Percentiles rank a stretch among this genome's conserved stretches.
phyloP scores from a whole-genome alignment of 1,140 invertebrate species.

The Megalopta genalis region DNA sequence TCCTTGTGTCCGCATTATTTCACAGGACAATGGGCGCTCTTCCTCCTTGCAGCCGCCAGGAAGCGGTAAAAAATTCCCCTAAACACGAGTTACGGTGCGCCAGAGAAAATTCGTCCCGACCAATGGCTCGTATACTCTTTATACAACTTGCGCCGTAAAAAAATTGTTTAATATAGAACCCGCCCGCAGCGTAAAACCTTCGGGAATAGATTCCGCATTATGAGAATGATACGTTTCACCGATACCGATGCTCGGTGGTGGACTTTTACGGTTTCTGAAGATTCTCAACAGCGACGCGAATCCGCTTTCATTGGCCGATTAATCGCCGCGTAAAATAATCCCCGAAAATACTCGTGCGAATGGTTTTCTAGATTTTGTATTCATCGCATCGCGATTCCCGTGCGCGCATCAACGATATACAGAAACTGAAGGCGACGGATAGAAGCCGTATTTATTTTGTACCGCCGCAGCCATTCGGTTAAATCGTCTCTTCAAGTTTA shows the following conservation, averaged over 20 bases:
- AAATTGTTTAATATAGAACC: slow-evolving; percentile 5
- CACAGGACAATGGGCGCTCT: not conserved
- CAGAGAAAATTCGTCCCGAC: not conserved
- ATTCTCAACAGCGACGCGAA: not conserved
- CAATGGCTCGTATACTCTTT: slow-evolving; percentile 14
- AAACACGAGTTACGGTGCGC: slow-evolving; percentile 3
- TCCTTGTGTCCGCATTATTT: not conserved
- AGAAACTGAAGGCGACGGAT: no score
- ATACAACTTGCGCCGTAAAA: not conserved
- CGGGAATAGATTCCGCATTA: not conserved
- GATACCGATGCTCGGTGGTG: not conserved
- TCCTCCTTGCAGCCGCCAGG: not conserved
- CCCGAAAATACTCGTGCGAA: no score
- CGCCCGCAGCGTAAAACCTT: not conserved
- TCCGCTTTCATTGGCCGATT: not conserved
- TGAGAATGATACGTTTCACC: not conserved
- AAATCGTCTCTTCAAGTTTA: no score
- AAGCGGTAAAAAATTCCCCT: slow-evolving; percentile 8
- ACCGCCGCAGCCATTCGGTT: no score
- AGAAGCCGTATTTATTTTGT: no score
- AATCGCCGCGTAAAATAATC: not conserved
- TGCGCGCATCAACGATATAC: no score
- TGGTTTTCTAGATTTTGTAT: no score
- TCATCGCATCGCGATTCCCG: no score
- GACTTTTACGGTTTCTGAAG: not conserved